Percentiles rank a stretch among this genome's conserved stretches.
These are phyloP conservation scores for Pocillopora verrucosa DNA, from an alignment of 64 coral and sea anemone genomes.

Conservation along the genomic window DNA sequence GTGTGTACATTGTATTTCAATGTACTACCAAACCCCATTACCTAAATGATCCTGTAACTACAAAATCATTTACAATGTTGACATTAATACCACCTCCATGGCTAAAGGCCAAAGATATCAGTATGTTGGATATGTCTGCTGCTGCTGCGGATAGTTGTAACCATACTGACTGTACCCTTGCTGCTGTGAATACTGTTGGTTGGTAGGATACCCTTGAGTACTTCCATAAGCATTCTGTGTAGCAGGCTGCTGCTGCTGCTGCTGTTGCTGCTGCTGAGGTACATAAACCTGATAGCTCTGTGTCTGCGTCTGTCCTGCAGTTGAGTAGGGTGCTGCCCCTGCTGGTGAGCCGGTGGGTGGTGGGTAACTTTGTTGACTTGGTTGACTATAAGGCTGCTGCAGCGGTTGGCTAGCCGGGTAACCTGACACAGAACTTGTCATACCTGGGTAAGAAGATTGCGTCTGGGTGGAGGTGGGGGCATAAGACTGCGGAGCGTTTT, in stretches of 20 bases:
- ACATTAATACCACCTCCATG: no score
- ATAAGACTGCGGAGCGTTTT: conserved; percentile 50
- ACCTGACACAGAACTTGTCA: conserved; percentile 3
- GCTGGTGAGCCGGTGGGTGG: neutral
- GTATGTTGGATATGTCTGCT: conserved; percentile 12
- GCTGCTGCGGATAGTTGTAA: conserved; percentile 10
- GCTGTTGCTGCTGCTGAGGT: conserved; percentile 41
- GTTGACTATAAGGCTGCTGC: conserved; percentile 1
- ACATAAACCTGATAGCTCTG: conserved; percentile 46
- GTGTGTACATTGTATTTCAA: no score
- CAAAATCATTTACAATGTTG: no score
- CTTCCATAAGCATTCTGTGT: conserved; percentile 42
- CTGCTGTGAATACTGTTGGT: conserved; percentile 62
- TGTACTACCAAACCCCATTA: no score
- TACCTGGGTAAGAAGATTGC: conserved; percentile 48
- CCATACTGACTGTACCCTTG: conserved; percentile 42
- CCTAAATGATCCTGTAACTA: no score
- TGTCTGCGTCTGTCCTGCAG: conserved; percentile 14
- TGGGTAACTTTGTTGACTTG: conserved; percentile 19
- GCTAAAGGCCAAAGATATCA: neutral
- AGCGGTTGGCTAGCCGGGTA: conserved; percentile 17
- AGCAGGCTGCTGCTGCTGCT: conserved; percentile 37
- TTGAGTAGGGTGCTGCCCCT: conserved; percentile 31
- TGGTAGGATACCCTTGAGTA: conserved; percentile 29
- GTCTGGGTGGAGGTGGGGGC: conserved; percentile 24